Conservation (phyloP, 2,888 invertebrate species). For the Polietes domitor region DNA sequence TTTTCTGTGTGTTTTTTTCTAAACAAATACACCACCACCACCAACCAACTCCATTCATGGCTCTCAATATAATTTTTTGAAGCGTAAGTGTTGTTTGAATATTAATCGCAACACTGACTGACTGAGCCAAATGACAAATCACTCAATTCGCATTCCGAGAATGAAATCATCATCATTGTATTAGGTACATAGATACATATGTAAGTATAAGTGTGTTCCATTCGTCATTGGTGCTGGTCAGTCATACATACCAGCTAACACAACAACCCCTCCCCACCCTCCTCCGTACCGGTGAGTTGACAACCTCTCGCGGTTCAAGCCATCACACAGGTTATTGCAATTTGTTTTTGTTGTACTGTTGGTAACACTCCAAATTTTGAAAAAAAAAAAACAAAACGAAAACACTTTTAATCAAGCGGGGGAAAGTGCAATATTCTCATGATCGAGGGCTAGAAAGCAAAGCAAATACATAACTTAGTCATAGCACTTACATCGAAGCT, state of each 20-base stretch:
- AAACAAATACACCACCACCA: too few species aligned
- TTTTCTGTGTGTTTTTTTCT: background rate
- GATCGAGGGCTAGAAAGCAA: too few species aligned
- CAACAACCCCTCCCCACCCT: background rate
- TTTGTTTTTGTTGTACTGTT: background rate
- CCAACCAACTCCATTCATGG: too few species aligned
- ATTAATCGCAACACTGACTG: background rate
- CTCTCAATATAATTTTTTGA: background rate
- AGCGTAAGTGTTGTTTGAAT: conserved; percentile 6
- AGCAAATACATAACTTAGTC: too few species aligned
- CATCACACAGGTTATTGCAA: background rate
- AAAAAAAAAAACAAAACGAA: too few species aligned
- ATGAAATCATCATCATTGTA: conserved; percentile 31
- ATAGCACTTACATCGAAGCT: too few species aligned
- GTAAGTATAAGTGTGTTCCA: background rate
- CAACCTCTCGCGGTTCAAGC: background rate
- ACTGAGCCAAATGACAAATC: conserved; percentile 31
- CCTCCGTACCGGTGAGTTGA: background rate
- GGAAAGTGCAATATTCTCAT: background rate
- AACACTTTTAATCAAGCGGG: background rate
- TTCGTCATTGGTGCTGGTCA: conserved; percentile 7
- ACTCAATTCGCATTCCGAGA: conserved; percentile 15
- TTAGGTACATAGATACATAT: background rate
- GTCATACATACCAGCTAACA: background rate
- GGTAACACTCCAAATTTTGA: conserved; percentile 5